These are phyloP conservation scores for Heliconius charithonia DNA, from an alignment of 2,888 invertebrate species.

Conservation along the genomic window DNA sequence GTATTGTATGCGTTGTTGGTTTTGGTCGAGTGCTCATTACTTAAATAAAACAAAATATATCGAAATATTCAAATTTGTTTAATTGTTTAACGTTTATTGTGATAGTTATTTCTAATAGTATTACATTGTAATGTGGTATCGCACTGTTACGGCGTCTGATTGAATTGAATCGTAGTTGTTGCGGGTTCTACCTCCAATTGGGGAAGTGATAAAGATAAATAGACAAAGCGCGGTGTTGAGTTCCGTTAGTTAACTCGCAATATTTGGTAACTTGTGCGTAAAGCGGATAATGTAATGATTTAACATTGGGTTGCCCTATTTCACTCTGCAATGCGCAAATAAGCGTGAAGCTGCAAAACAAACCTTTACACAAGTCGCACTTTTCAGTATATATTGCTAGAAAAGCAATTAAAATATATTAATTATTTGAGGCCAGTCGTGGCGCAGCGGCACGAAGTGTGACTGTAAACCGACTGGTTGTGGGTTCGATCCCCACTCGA, in stretches of 20 bases:
- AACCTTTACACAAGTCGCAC: neutral
- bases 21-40: slow-evolving; percentile 9
- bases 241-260: no score
- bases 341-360: neutral
- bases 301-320: neutral
- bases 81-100: slow-evolving; percentile 9
- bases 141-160: no score
- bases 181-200: no score
- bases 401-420: neutral
- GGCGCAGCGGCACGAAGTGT: no score
- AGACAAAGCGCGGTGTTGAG: no score
- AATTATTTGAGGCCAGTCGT: no score
- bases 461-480: no score
- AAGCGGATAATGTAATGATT: no score
- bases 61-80: neutral
- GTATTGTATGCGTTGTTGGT: slow-evolving; percentile 8
- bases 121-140: neutral
- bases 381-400: neutral
- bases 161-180: no score
- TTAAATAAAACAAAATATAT: slow-evolving; percentile 9
- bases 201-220: no score
- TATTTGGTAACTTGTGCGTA: no score
- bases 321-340: neutral
- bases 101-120: neutral
- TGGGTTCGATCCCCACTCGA: no score